Percentiles rank a stretch among this genome's conserved stretches.
These are phyloP conservation scores for Prionailurus viverrinus DNA, from an alignment of 2,113 vertebrate genomes.

Conservation along the genomic window DNA sequence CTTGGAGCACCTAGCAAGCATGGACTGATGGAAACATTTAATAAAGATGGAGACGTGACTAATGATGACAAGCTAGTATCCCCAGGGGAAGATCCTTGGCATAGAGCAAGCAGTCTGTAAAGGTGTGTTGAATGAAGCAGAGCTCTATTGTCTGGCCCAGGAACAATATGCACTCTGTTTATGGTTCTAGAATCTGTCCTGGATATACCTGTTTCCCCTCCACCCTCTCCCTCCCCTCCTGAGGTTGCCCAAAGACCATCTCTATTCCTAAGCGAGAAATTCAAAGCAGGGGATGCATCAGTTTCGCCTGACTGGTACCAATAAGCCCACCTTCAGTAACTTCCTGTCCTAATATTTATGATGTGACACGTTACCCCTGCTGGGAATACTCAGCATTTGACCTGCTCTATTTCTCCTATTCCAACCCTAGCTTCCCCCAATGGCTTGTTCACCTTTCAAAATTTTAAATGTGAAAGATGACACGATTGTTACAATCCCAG, in stretches of 20 bases:
- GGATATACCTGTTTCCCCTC: background rate
- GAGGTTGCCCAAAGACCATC: background rate
- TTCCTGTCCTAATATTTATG: background rate
- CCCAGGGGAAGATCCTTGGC: background rate
- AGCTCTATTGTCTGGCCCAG: background rate
- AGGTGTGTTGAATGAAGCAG: background rate
- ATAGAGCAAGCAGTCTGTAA: background rate
- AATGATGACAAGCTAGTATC: background rate
- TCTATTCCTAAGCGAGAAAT: background rate
- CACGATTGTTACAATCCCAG: background rate
- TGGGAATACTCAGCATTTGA: background rate
- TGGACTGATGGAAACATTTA: background rate
- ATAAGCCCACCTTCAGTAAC: background rate
- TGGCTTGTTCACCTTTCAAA: background rate
- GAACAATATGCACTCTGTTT: background rate
- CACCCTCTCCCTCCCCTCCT: background rate
- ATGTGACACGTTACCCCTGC: background rate
- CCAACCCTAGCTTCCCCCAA: background rate
- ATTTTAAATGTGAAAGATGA: background rate
- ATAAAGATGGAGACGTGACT: slow-evolving; percentile 46
- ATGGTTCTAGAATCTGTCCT: background rate
- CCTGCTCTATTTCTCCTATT: background rate
- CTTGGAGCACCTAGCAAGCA: background rate
- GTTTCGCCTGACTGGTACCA: background rate
- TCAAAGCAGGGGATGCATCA: background rate